phyloP scores from a whole-genome alignment of 2,888 invertebrate genomes.

The Octonoba sinensis region DNA sequence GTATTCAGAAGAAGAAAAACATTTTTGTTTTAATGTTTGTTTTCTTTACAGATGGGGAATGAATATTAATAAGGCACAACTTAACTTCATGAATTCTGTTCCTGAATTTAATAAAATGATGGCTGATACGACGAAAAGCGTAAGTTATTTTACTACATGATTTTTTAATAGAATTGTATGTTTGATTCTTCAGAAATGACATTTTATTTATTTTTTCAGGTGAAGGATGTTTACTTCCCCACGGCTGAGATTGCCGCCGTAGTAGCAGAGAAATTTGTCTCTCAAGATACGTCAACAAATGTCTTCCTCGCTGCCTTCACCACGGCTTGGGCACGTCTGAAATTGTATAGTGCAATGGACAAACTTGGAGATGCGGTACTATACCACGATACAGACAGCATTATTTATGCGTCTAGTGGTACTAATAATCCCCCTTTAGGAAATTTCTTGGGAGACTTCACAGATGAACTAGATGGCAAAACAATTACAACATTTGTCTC shows the following conservation, averaged over 20 bases:
- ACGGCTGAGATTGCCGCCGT: neutral
- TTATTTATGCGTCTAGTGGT: too few relatives aligned
- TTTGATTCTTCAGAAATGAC: neutral
- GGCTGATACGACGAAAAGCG: slow-evolving; percentile 1
- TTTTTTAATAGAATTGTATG: neutral
- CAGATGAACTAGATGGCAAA: slow-evolving; percentile 6
- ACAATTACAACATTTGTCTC: slow-evolving; percentile 15
- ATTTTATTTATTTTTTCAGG: neutral
- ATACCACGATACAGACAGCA: too few relatives aligned
- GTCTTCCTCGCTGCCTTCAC: slow-evolving; percentile 16
- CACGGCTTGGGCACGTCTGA: slow-evolving; percentile 2
- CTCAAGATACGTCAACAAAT: slow-evolving; percentile 8
- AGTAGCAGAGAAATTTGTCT: neutral
- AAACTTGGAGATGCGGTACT: too few relatives aligned
- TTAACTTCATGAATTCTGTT: neutral
- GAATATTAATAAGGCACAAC: slow-evolving; percentile 1
- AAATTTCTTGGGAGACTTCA: slow-evolving; percentile 3
- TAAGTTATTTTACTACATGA: neutral
- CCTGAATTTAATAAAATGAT: slow-evolving; percentile 9
- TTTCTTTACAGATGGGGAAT: slow-evolving; percentile 14
- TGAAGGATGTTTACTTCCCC: slow-evolving; percentile 14
- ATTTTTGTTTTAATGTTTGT: neutral
- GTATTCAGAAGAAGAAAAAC: too few relatives aligned
- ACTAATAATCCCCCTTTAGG: slow-evolving; percentile 7
- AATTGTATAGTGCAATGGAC: too few relatives aligned